These are phyloP conservation scores for Meriones unguiculatus DNA, from an alignment of 2,113 vertebrate species.

Conservation along the genomic window DNA sequence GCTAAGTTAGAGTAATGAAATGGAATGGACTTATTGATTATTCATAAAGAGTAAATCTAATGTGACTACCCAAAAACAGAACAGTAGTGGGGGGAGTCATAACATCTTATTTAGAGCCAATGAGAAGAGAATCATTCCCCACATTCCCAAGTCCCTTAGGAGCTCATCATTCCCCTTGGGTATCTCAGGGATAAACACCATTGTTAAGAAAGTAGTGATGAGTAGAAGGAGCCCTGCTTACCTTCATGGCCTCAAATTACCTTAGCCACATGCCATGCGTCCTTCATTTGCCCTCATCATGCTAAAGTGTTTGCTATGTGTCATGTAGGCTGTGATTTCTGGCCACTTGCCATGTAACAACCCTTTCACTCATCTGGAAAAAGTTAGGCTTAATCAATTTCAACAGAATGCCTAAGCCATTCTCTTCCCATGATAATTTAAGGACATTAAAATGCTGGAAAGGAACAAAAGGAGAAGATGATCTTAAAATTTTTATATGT, in stretches of 20 bases:
- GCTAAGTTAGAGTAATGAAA: neutral
- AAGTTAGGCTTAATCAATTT: neutral
- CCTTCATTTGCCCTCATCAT: neutral
- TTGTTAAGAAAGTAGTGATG: neutral
- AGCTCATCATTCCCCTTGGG: neutral
- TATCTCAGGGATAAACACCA: neutral
- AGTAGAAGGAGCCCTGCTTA: neutral
- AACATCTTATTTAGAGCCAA: neutral
- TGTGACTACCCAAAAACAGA: neutral
- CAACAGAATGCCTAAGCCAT: neutral
- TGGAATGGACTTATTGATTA: neutral
- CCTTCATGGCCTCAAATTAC: neutral
- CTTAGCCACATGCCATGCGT: neutral
- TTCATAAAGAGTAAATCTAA: slow-evolving; percentile 9
- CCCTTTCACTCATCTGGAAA: neutral
- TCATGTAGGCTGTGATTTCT: neutral
- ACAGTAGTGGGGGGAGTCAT: neutral
- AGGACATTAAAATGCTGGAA: slow-evolving; percentile 10
- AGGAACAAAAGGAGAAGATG: neutral
- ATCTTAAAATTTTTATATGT: neutral
- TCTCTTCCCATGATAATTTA: slow-evolving; percentile 19
- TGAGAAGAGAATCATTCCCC: neutral
- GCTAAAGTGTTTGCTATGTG: neutral
- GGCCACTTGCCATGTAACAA: neutral
- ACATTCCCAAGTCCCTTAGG: neutral